Conservation (phyloP, 2,888 invertebrate genomes). For the Monoplex corrugatus region DNA sequence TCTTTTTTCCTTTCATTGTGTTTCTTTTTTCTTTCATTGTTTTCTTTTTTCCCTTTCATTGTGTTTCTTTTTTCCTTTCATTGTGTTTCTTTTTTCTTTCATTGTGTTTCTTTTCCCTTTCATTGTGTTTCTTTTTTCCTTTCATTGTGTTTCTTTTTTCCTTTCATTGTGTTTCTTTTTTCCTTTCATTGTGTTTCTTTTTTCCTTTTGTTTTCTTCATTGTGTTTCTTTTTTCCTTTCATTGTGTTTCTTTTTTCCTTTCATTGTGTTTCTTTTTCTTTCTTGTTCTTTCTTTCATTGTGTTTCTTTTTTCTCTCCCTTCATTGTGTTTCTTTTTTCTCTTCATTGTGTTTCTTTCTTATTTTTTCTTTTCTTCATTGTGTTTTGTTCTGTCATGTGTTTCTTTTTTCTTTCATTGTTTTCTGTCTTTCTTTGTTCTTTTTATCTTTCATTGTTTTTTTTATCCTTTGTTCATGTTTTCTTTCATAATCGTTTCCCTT, state of each 20-base stretch:
- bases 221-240: background rate
- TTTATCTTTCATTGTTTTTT: background rate
- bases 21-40: background rate
- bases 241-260: background rate
- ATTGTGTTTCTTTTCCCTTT: background rate
- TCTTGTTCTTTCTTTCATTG: background rate
- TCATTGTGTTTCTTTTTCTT: background rate
- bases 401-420: too few relatives aligned
- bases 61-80: background rate
- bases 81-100: background rate
- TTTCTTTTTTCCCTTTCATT: background rate
- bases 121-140: background rate
- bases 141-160: background rate
- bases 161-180: background rate
- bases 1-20: background rate
- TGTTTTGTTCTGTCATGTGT: too few relatives aligned
- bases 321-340: too few relatives aligned
- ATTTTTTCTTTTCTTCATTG: too few relatives aligned
- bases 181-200: background rate
- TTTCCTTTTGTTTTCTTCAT: background rate
- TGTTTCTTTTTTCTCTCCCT: background rate
- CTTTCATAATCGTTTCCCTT: too few relatives aligned
- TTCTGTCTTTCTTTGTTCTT: background rate
- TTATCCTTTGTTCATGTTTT: too few relatives aligned
- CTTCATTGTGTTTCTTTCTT: too few relatives aligned